Percentiles rank a stretch among this genome's conserved stretches.
phyloP scores from a whole-genome alignment of 2,888 invertebrate genomes.

The Glaucopsyche alexis region DNA sequence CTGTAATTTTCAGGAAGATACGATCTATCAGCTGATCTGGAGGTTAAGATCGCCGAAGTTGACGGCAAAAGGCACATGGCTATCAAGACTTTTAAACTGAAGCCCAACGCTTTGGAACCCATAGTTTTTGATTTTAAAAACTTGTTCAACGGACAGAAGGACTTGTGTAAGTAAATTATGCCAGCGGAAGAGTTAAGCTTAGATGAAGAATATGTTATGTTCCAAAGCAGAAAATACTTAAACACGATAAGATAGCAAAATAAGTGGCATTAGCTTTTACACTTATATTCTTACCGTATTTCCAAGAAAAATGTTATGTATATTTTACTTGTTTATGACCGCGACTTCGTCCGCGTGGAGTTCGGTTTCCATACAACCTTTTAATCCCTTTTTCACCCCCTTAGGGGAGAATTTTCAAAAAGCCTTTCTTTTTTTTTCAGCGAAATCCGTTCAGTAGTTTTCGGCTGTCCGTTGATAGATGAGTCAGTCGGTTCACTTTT shows the following conservation, averaged over 20 bases:
- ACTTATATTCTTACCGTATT: not conserved
- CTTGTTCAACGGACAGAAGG: conserved; percentile 29
- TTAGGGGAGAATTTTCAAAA: too few species aligned
- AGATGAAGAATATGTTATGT: too few species aligned
- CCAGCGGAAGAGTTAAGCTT: not conserved
- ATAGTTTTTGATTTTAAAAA: conserved; percentile 24
- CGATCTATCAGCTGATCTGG: not conserved
- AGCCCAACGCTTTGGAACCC: conserved; percentile 10
- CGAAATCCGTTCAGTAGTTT: too few species aligned
- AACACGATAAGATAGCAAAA: not conserved
- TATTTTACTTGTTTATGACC: not conserved
- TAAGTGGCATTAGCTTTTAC: not conserved
- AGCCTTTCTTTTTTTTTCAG: too few species aligned
- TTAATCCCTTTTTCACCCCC: too few species aligned
- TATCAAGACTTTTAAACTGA: conserved; percentile 11
- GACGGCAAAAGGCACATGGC: conserved; percentile 11
- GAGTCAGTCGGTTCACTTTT: too few species aligned
- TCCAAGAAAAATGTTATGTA: not conserved
- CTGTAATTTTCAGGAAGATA: conserved; percentile 13
- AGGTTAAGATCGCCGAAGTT: not conserved
- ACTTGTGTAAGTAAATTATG: conserved; percentile 23
- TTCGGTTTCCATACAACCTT: too few species aligned
- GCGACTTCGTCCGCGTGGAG: too few species aligned
- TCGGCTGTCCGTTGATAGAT: too few species aligned
- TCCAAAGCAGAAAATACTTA: not conserved